phyloP scores from a whole-genome alignment of 2,888 invertebrate genomes.

The Helleia helle region DNA sequence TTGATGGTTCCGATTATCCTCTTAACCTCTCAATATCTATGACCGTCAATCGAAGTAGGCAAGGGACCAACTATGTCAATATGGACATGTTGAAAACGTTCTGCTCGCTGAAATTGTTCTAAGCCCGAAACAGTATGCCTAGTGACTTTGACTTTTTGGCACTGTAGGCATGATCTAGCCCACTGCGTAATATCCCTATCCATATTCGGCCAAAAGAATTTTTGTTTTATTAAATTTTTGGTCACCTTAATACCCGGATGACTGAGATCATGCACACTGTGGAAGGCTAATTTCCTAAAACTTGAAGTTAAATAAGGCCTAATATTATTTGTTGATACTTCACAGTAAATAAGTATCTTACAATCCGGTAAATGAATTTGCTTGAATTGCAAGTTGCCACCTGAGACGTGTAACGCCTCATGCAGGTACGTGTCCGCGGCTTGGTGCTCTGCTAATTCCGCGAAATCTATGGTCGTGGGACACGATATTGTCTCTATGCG shows the following conservation, averaged over 20 bases:
- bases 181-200: constrained; percentile 9
- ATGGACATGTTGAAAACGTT: constrained; percentile 19
- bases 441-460: too few species aligned
- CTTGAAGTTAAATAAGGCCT: neutral
- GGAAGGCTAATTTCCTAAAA: neutral
- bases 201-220: constrained; percentile 4
- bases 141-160: constrained; percentile 12
- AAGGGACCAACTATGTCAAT: constrained; percentile 17
- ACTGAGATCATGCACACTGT: neutral
- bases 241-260: constrained; percentile 1
- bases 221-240: neutral
- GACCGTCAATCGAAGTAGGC: constrained; percentile 13
- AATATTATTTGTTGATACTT: neutral
- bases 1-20: too few species aligned
- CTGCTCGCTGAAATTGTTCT: constrained; percentile 4
- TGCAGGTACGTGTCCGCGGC: neutral
- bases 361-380: neutral
- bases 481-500: neutral
- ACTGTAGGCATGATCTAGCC: constrained; percentile 9
- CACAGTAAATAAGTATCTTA: neutral
- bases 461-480: too few species aligned
- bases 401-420: too few species aligned
- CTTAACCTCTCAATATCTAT: constrained; percentile 20
- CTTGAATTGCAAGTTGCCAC: neutral
- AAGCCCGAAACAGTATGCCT: constrained; percentile 12